Base-by-base conservation (phyloP, 2,888 invertebrate genomes). In the Incurvaria masculella region DNA sequence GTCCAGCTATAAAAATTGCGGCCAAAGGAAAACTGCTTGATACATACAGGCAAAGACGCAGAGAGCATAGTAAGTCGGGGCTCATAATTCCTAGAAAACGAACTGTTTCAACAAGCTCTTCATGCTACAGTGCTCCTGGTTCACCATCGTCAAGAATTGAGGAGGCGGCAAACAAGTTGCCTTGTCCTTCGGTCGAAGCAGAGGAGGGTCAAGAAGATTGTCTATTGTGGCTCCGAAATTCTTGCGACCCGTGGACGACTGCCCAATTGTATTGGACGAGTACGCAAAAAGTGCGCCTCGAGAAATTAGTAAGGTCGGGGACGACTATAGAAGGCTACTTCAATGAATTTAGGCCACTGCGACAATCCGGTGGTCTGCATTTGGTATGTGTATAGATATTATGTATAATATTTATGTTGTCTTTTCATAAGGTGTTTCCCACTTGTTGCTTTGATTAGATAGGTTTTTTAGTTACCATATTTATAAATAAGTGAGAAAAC, bases 1-100 rank as follows among this genome's bases (percentile, higher is more conserved):
- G 43, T n/a, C 43, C 43, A 20, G 43, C 43, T 11, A 2, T 33
- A n/a, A 41, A 41, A 41, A 41, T 41, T 41, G 41, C 41, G 20
- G 41, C 41, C 10, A 41, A 11, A 14, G 41, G 41, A 18, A 41
- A 41, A 20, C 20, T 41, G 8, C 20, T 41, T 2, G 41, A 41
- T 14, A 41, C 41, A 41, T 41, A 19, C 10, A 41, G 41, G 17
- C 18, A 41, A 18, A n/a, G 41, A 41, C 18, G 41, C 18, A 41
- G 41, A n/a, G 41, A 41, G 8, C 20, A 18, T n/a, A 18, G 19
- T 10, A 33, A 33, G 14, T 33, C 33, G 14, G 33, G 33, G 14
- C 33, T 33, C 33, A 33, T 33, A 33, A 33, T 41, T 41, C 18
- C 41, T n/a, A 41, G 41, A 41, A 41, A 41, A n/a, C 18, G 41